Evolutionary conservation across 2,113 vertebrate genomes (phyloP).

Genomic region (Pristiophorus japonicus): DNA sequence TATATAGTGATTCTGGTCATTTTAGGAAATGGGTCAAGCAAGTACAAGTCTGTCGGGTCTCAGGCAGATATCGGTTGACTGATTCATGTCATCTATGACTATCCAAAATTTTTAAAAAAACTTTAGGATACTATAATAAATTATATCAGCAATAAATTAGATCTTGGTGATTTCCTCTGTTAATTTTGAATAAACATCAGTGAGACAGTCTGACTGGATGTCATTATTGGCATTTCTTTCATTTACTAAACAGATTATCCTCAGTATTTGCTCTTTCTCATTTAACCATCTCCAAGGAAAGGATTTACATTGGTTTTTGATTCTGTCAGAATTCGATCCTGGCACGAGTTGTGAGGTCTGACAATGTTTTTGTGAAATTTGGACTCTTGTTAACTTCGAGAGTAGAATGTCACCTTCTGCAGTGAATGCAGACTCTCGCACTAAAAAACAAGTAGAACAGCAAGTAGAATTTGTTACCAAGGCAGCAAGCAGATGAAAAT

Average conservation of each 20-base stretch:
- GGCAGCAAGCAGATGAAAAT: neutral
- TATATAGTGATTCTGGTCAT: neutral
- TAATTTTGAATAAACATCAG: conserved; percentile 8
- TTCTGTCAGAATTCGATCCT: neutral
- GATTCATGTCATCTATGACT: neutral
- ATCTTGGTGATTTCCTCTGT: neutral
- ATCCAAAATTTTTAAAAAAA: neutral
- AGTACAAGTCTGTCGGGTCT: neutral
- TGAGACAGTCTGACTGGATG: neutral
- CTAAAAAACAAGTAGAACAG: neutral
- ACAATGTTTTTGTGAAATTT: neutral
- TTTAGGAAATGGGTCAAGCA: neutral
- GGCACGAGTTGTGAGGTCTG: neutral
- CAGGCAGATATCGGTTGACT: neutral
- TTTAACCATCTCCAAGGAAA: neutral
- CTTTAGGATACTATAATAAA: neutral
- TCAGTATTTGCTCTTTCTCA: neutral
- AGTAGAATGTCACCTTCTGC: neutral
- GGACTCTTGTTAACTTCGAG: neutral
- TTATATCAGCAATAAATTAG: neutral
- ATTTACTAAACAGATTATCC: neutral
- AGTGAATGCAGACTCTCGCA: neutral
- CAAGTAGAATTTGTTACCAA: neutral
- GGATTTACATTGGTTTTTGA: neutral
- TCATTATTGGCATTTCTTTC: neutral